Percentiles rank a stretch among this genome's conserved stretches.
Conservation (phyloP, 2,888 invertebrate genomes). For the Ennomos erosarius region DNA sequence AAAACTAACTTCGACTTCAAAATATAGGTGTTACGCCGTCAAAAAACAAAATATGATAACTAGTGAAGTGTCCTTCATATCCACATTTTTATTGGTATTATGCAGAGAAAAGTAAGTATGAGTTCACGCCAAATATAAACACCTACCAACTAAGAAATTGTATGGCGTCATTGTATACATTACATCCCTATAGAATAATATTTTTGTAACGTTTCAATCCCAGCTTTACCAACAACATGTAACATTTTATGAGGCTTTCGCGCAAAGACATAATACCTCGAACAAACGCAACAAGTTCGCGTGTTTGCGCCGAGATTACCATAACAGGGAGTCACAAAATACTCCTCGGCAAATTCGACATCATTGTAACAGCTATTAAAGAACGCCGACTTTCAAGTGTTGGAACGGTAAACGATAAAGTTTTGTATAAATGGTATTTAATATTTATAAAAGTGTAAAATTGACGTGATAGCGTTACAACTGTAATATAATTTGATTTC, state of each 20-base stretch:
- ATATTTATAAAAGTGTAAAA: slow-evolving; percentile 5
- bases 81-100: no score
- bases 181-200: background rate
- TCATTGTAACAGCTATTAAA: slow-evolving; percentile 45
- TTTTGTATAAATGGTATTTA: slow-evolving; percentile 14
- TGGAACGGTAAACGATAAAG: slow-evolving; percentile 21
- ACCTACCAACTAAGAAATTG: no score
- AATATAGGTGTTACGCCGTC: no score
- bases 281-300: slow-evolving; percentile 78
- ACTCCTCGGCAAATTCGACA: slow-evolving; percentile 43
- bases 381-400: slow-evolving; percentile 37
- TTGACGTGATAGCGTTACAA: slow-evolving; percentile 7
- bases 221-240: background rate
- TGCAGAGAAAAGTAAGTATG: no score
- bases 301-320: slow-evolving; percentile 67
- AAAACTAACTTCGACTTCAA: no score
- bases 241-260: slow-evolving; percentile 13
- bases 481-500: no score
- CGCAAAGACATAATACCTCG: slow-evolving; percentile 38
- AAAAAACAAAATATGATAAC: no score
- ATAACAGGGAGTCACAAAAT: slow-evolving; percentile 66
- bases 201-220: background rate
- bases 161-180: no score
- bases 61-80: no score
- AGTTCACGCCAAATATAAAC: no score